Evolutionary conservation across 1,140 invertebrate genomes (phyloP).

Genomic region (Aphis craccivora): DNA sequence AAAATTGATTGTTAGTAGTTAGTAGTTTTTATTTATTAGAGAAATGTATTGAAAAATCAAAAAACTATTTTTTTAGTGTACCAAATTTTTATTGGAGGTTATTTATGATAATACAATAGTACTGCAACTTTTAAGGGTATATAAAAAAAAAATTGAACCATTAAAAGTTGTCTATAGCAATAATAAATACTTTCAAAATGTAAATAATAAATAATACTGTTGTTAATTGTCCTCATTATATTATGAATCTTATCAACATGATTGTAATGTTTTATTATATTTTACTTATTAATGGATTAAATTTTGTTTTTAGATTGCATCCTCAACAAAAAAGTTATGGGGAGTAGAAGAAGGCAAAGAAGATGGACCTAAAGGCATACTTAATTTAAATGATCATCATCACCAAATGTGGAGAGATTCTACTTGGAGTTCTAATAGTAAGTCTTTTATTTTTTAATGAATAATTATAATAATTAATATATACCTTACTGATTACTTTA

Average conservation of each 20-base stretch:
- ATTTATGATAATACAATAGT: no score
- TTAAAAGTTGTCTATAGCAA: background rate
- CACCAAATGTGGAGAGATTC: constrained; percentile 80
- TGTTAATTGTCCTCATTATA: background rate
- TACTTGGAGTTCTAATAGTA: constrained; percentile 86
- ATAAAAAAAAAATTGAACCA: no score
- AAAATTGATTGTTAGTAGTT: no score
- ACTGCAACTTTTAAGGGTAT: no score
- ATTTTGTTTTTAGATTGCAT: constrained; percentile 77
- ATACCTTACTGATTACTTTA: background rate
- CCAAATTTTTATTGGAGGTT: no score
- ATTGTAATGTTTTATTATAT: background rate
- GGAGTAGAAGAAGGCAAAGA: constrained; percentile 79
- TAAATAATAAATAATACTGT: background rate
- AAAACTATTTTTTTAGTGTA: no score
- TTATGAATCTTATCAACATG: background rate
- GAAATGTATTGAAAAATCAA: no score
- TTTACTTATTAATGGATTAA: background rate
- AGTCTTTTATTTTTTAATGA: background rate
- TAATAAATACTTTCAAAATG: background rate
- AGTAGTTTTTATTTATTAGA: no score
- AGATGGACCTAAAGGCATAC: constrained; percentile 73
- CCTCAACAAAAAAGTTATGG: constrained; percentile 86
- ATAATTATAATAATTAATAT: background rate
- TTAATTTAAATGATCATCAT: constrained; percentile 75